Percentiles rank a stretch among this genome's conserved stretches.
Evolutionary conservation across 2,113 vertebrate genomes (phyloP).

Genomic region (Dascyllus trimaculatus): DNA sequence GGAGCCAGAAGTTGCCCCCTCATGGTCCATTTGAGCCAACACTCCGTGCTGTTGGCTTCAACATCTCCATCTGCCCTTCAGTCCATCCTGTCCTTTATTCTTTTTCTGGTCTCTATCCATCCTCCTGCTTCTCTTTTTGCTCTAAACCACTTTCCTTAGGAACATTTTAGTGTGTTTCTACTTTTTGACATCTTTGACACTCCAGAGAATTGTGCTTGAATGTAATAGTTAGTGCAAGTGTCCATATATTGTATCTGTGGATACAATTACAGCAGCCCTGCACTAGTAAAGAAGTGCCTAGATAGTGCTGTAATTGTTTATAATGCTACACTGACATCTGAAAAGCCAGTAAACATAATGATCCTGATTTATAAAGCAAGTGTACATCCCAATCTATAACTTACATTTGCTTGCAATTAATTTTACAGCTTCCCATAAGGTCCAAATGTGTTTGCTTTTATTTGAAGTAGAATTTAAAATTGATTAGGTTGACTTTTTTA

Average conservation of each 20-base stretch:
- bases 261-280: not conserved
- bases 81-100: constrained; percentile 18
- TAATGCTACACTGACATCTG: not conserved
- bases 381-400: not conserved
- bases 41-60: constrained; percentile 47
- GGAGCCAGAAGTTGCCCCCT: constrained; percentile 57
- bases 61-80: constrained; percentile 30
- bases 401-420: not conserved
- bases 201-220: not conserved
- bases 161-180: not conserved
- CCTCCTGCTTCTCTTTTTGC: not conserved
- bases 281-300: not conserved
- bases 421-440: not conserved
- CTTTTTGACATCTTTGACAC: not conserved
- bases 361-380: not conserved
- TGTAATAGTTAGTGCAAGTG: not conserved
- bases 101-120: not conserved
- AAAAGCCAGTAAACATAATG: not conserved
- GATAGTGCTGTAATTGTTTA: not conserved
- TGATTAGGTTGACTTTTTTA: not conserved
- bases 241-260: not conserved
- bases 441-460: not conserved
- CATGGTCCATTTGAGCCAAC: constrained; percentile 63
- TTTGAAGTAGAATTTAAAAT: not conserved
- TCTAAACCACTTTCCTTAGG: not conserved